These are phyloP conservation scores for Drosophila nigromelanica DNA, from an alignment of 1,140 invertebrate species.

Conservation along the genomic window DNA sequence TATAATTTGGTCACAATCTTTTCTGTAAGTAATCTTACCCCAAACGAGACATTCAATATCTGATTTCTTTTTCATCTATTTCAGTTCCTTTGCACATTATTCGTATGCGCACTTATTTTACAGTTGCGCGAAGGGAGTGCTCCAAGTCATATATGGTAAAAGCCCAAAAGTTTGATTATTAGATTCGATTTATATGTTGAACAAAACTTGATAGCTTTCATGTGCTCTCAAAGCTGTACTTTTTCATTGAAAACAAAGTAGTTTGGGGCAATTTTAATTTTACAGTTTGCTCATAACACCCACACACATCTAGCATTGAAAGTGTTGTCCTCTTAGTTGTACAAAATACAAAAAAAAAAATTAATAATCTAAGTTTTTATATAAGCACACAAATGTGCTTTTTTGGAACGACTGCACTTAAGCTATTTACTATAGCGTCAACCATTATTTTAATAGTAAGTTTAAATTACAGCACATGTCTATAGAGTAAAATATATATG, in stretches of 20 bases:
- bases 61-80: background rate
- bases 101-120: background rate
- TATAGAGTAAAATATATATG: background rate
- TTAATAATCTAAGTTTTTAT: background rate
- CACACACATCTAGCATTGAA: background rate
- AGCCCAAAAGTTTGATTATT: too few species aligned
- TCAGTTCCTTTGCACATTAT: background rate
- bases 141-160: too few species aligned
- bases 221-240: background rate
- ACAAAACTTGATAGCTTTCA: background rate
- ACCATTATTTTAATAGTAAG: constrained; percentile 23
- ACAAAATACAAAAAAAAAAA: background rate
- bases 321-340: constrained; percentile 1
- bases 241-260: background rate
- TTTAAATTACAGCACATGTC: background rate
- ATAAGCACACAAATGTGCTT: constrained; percentile 33
- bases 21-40: background rate
- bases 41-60: background rate
- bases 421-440: background rate
- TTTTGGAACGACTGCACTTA: background rate
- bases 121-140: background rate
- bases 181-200: too few species aligned
- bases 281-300: background rate
- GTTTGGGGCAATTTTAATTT: background rate
- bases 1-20: background rate